Evolutionary conservation across 2,888 invertebrate species (phyloP).

Genomic region (Volucella inflata): DNA sequence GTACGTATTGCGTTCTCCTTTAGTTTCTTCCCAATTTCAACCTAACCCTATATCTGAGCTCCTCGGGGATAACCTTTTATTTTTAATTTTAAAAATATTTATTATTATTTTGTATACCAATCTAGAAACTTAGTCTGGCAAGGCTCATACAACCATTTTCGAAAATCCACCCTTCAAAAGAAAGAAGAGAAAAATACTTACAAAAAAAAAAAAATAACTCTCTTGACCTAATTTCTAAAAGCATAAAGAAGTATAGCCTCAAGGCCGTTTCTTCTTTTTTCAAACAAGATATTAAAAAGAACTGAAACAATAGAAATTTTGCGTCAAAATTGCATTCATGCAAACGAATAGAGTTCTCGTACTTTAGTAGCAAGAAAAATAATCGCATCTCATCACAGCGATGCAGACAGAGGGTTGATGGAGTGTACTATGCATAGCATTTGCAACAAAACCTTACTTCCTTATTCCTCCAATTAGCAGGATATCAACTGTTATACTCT

Average conservation of each 20-base stretch:
- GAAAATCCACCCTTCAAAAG: not conserved
- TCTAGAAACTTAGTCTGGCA: no score
- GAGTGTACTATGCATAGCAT: not conserved
- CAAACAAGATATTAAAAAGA: conserved; percentile 27
- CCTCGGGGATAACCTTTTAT: no score
- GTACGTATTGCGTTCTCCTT: no score
- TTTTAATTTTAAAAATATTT: no score
- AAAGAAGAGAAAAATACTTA: conserved; percentile 11
- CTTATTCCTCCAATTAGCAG: conserved; percentile 75
- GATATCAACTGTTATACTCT: conserved; percentile 68
- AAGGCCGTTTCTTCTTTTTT: conserved; percentile 5
- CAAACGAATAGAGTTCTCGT: conserved; percentile 53
- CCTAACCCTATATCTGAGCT: no score
- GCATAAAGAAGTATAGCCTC: conserved; percentile 21
- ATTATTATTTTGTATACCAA: no score
- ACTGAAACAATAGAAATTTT: conserved; percentile 54
- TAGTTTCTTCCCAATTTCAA: no score
- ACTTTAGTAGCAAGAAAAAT: conserved; percentile 39
- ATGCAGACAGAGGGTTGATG: not conserved
- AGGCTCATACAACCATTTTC: no score
- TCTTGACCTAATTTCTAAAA: conserved; percentile 58
- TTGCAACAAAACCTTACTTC: conserved; percentile 63
- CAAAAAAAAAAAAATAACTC: conserved; percentile 1
- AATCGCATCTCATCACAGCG: conserved; percentile 71
- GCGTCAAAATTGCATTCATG: conserved; percentile 60